Conservation (phyloP, 1,140 invertebrate genomes). For the Argopecten irradians region DNA sequence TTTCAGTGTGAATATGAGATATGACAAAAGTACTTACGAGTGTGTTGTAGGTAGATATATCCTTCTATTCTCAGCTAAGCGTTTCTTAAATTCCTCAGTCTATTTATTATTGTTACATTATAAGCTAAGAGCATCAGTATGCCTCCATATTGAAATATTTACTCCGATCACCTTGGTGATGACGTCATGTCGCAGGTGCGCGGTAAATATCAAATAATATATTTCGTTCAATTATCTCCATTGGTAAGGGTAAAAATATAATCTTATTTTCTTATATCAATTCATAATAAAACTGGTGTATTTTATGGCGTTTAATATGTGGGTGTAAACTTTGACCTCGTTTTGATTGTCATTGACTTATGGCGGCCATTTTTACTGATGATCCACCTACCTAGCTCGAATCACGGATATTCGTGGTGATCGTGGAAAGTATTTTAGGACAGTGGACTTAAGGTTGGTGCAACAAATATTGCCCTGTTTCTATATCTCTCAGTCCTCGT, state of each 20-base stretch:
- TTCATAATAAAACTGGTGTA: neutral
- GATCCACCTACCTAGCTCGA: slow-evolving; percentile 13
- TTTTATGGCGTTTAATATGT: neutral
- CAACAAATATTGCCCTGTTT: neutral
- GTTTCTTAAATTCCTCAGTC: neutral
- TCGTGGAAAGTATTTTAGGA: slow-evolving; percentile 1
- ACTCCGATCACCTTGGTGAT: slow-evolving; percentile 58
- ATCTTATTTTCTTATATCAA: neutral
- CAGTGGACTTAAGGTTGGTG: neutral
- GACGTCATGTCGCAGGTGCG: slow-evolving; percentile 30
- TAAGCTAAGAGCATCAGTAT: neutral
- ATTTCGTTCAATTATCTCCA: neutral
- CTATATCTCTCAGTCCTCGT: neutral
- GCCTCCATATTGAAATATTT: slow-evolving; percentile 61
- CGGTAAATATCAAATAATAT: neutral
- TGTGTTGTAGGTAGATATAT: neutral
- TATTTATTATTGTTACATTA: neutral
- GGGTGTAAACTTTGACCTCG: slow-evolving; percentile 20
- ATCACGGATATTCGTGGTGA: neutral
- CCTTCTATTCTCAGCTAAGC: neutral
- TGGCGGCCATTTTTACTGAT: slow-evolving; percentile 20
- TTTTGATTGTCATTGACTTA: slow-evolving; percentile 18
- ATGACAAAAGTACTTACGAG: neutral
- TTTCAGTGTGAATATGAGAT: neutral
- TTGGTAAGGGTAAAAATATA: neutral